A percentile compares a stretch with the other conserved stretches of the same genome.
phyloP scores from a whole-genome alignment of 2,113 vertebrate genomes.

The Elanus axillaris region DNA sequence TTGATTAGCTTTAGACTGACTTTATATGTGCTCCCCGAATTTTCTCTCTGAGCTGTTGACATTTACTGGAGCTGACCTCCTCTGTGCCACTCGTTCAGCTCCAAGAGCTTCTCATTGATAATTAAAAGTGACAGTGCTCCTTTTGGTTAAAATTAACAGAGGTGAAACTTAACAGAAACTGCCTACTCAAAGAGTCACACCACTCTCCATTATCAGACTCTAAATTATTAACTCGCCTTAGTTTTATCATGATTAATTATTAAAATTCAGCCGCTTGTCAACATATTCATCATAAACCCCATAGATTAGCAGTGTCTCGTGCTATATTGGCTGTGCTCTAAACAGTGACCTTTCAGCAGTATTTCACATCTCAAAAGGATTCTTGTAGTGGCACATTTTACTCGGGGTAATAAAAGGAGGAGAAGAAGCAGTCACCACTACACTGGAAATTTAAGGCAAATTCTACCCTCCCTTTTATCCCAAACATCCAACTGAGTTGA shows the following conservation, averaged over 20 bases:
- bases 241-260: constrained; percentile 72
- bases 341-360: constrained; percentile 58
- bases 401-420: background rate
- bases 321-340: constrained; percentile 27
- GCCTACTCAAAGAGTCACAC: constrained; percentile 1
- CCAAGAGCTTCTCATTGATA: background rate
- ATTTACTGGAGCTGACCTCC: background rate
- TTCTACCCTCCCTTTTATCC: background rate
- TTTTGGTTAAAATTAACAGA: constrained; percentile 64
- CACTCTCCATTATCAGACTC: constrained; percentile 51
- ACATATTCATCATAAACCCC: constrained; percentile 49
- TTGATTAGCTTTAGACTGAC: background rate
- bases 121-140: constrained; percentile 27
- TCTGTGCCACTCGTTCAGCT: background rate
- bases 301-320: constrained; percentile 46
- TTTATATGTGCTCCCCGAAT: background rate
- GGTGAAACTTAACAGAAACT: constrained; percentile 53
- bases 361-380: constrained; percentile 55
- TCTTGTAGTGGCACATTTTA: constrained; percentile 3
- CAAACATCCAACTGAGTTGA: background rate
- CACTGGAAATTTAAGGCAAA: background rate
- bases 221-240: constrained; percentile 65
- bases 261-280: constrained; percentile 65
- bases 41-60: background rate
- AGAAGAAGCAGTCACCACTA: background rate